Percentiles rank a stretch among this genome's conserved stretches.
These are phyloP conservation scores for Nemurella pictetii DNA, from an alignment of 2,888 invertebrate genomes.

Conservation along the genomic window DNA sequence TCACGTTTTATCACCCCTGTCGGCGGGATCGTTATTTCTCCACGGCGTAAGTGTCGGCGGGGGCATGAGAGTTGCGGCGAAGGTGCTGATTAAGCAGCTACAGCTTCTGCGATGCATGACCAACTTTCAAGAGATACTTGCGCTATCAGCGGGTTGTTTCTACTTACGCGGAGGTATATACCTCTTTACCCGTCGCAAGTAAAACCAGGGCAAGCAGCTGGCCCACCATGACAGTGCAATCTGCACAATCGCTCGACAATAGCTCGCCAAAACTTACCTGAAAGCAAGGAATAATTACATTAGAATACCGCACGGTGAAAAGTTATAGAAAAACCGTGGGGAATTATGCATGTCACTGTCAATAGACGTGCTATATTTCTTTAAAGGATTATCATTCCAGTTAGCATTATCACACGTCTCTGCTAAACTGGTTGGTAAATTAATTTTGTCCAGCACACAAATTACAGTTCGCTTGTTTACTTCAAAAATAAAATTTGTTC, in stretches of 20 bases:
- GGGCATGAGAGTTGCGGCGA: not conserved
- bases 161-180: not conserved
- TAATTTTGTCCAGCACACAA: not conserved
- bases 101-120: not conserved
- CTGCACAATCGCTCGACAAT: not conserved
- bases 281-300: not conserved
- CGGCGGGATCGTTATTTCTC: not conserved
- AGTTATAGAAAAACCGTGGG: not conserved
- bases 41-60: not conserved
- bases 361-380: not conserved
- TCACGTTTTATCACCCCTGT: not conserved
- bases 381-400: not conserved
- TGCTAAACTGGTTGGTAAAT: not conserved
- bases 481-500: not conserved
- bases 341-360: not conserved
- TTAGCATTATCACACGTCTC: not conserved
- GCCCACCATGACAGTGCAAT: not conserved
- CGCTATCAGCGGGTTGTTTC: not conserved
- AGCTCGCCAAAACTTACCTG: not conserved
- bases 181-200: not conserved
- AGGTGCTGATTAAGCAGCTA: not conserved
- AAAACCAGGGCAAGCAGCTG: not conserved
- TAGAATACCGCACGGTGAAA: not conserved
- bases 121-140: conserved; percentile 10
- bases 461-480: not conserved